Conservation (phyloP, 2,888 invertebrate genomes). For the Ganaspis brasiliensis region DNA sequence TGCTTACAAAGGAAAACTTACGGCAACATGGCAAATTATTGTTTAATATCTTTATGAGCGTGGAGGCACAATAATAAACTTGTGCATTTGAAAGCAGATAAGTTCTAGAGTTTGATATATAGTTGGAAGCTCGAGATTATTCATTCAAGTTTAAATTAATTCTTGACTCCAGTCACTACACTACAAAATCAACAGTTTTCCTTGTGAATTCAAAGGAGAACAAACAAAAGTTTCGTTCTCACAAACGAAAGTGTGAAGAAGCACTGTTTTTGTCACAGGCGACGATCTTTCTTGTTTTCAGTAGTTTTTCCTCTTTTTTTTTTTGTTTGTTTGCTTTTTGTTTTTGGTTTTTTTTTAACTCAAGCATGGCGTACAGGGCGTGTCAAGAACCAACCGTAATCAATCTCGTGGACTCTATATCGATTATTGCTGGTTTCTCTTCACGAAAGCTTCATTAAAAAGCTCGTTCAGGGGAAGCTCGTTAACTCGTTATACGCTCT, state of each 20-base stretch:
- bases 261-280: constrained; percentile 9
- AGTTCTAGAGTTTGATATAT: constrained; percentile 13
- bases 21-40: constrained; percentile 8
- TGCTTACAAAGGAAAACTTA: background rate
- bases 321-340: background rate
- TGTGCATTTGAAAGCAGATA: constrained; percentile 7
- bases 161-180: constrained; percentile 7
- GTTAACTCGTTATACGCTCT: constrained; percentile 48
- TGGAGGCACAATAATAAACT: constrained; percentile 12
- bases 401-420: constrained; percentile 51
- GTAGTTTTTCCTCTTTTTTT: background rate
- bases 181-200: constrained; percentile 15
- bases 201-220: constrained; percentile 14
- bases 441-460: constrained; percentile 55
- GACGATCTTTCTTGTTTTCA: background rate
- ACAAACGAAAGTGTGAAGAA: constrained; percentile 19
- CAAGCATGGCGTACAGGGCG: constrained; percentile 24
- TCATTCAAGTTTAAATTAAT: constrained; percentile 20
- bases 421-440: constrained; percentile 54
- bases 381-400: constrained; percentile 47
- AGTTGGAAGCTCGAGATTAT: constrained; percentile 18
- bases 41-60: constrained; percentile 15
- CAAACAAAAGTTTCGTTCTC: constrained; percentile 18
- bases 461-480: constrained; percentile 49
- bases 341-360: background rate